Evolutionary conservation across 2,888 invertebrate species (phyloP), one percentile per base, ranked within the genome.

Genomic region (Linyphia triangularis): DNA sequence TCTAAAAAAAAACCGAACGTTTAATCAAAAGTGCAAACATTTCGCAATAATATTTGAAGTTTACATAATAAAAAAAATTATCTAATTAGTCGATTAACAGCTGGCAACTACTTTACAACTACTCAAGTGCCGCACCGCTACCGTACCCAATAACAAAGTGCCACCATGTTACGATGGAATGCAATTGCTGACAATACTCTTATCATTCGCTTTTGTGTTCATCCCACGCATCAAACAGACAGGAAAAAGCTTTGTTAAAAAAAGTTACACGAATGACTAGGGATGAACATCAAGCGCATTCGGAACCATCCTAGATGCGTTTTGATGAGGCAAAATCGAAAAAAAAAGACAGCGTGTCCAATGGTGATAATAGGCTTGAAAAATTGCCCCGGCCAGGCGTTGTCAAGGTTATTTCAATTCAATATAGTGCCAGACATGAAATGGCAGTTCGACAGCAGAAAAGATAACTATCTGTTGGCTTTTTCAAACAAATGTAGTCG

Each of bases 351-450:
- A n/a, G 24, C 51, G 67, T 57, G 59, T 28, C 37, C 57, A 30
- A 69, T 51, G 67, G 33, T 30, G 69, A 82, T 82, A 82, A 82
- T 82, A 67, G n/a, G 79, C 67, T 43, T 67, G 30, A 33, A 79
- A 67, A 57, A 67, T 63, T 26, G 77, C 40, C 10, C 24, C 59
- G 69, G 30, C 37, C 81, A 82, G 82, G 82, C 82, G 82, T 82
- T 82, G 82, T 82, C 82, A 82, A 82, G 82, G 82, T 72, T 72
- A 26, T 82, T 82, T 79, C 78, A 22, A 79, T 79, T 63, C 61
- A 75, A 28, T 28, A 13, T 22, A 37, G 59, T 61, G 19, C 7
- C 26, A 19, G 59, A 26, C 40, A 30, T 6, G 6, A 19, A 40
- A 24, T 26, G 24, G 33, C 26, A 63, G 63, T 63, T 65, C 67